phyloP scores from a whole-genome alignment of 1,140 invertebrate genomes.

The Caenorhabditis briggsae region DNA sequence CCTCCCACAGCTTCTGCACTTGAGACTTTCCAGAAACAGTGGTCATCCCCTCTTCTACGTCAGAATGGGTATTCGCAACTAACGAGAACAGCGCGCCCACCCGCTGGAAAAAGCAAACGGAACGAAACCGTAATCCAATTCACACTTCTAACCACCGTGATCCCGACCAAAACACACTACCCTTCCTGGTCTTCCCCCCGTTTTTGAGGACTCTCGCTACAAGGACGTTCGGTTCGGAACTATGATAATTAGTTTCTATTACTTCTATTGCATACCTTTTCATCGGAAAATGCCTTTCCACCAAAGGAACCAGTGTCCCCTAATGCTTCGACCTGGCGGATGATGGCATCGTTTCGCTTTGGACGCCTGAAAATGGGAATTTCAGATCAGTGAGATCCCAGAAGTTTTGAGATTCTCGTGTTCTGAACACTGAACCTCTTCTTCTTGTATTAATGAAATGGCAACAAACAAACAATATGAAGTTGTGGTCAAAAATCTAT shows the following conservation, averaged over 20 bases:
- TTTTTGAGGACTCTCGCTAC: not conserved
- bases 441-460: not conserved
- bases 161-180: constrained; percentile 31
- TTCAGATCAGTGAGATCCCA: not conserved
- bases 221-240: not conserved
- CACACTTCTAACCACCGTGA: not conserved
- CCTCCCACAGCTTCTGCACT: not conserved
- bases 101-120: not conserved
- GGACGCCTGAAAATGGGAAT: constrained; percentile 11
- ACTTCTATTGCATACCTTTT: constrained; percentile 7
- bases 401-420: not conserved
- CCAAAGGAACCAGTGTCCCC: constrained; percentile 55
- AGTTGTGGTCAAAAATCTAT: not conserved
- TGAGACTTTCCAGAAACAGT: not conserved
- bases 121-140: not conserved
- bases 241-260: not conserved
- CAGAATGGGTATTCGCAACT: not conserved
- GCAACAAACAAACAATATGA: not conserved
- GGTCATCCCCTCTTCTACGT: not conserved
- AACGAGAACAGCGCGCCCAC: not conserved
- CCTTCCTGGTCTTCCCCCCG: no score
- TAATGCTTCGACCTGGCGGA: not conserved
- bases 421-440: constrained; percentile 14
- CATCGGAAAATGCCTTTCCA: constrained; percentile 37
- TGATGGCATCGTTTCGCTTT: constrained; percentile 14